Base-by-base conservation (phyloP, 2,888 invertebrate species). In the Macaria liturata region DNA sequence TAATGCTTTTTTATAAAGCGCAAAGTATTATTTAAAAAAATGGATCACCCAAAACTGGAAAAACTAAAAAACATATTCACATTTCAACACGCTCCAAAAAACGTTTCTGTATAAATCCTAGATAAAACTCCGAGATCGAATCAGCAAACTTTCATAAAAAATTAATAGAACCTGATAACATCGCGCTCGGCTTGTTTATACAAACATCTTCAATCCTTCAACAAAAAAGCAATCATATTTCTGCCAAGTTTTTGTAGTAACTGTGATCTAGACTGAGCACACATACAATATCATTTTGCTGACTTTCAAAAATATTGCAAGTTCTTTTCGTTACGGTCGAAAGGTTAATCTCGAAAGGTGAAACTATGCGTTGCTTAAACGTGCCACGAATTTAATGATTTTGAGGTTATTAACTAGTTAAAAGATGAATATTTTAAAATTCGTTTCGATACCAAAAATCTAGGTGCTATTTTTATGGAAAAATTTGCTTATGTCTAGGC, bases 261-360 rank as follows among this genome's bases (percentile, higher is more conserved):
- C 42, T 46, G 32, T 44, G 49, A 50, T 53, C 30, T 43, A 54
- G 30, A 30, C n/a, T 9, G 32, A 32, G 34, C 34, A 37, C 1
- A 37, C 34, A 37, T 4, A 37, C 34, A 37, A 37, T 37, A 37
- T 37, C 34, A 6, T 9, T 31, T 47, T 43, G 50, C 44, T 50
- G 48, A 59, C 51, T 54, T 59, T 54, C 32, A 54, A 43, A 20
- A 49, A 40, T 40, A 4, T 44, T 47, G 40, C 8, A 7, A 47
- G 46, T 9, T 47, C 40, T 37, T 34, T 37, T 37, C 9, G 9
- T 30, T 31, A 9, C 50, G 55, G 59, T 55, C 55, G 45, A 49
- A 59, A 55, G 55, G 55, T 59, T 49, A 49, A 9, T 32, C 31
- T 9, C 7, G 9, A 39, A 47, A 54, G 54, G 51, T 51, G 51